Conservation (phyloP, 2,113 vertebrate genomes). For the Amphilophus citrinellus region DNA sequence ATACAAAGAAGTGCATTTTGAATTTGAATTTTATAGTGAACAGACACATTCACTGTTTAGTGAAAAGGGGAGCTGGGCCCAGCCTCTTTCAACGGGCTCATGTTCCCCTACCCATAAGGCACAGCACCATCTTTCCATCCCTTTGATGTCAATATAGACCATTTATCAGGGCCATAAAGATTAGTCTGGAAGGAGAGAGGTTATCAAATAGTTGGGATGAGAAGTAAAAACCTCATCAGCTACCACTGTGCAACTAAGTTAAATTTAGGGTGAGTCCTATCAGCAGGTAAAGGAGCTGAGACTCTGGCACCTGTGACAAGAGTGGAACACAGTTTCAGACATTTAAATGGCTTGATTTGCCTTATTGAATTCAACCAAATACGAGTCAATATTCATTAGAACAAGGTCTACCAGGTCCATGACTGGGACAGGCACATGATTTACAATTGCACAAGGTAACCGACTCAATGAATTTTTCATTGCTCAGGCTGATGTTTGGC, state of each 20-base stretch:
- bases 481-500: background rate
- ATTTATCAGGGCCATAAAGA: conserved; percentile 78
- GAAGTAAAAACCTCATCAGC: conserved; percentile 49
- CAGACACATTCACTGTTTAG: conserved; percentile 60
- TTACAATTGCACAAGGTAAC: background rate
- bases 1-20: conserved; percentile 77
- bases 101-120: conserved; percentile 66
- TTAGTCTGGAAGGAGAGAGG: conserved; percentile 75
- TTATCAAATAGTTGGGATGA: conserved; percentile 68
- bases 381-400: background rate
- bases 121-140: conserved; percentile 62
- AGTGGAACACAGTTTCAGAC: conserved; percentile 3
- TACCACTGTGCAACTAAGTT: conserved; percentile 48
- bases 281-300: conserved; percentile 68
- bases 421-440: background rate
- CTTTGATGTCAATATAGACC: conserved; percentile 79
- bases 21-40: conserved; percentile 59
- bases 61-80: conserved; percentile 41
- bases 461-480: background rate
- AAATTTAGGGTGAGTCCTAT: conserved; percentile 51
- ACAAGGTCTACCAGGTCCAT: background rate
- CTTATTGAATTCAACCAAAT: accelerated
- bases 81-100: conserved; percentile 44
- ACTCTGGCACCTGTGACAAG: background rate
- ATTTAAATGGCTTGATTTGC: background rate